phyloP scores from a whole-genome alignment of 53 echinoderm and acorn worm genomes.

The Stichopus horrens region DNA sequence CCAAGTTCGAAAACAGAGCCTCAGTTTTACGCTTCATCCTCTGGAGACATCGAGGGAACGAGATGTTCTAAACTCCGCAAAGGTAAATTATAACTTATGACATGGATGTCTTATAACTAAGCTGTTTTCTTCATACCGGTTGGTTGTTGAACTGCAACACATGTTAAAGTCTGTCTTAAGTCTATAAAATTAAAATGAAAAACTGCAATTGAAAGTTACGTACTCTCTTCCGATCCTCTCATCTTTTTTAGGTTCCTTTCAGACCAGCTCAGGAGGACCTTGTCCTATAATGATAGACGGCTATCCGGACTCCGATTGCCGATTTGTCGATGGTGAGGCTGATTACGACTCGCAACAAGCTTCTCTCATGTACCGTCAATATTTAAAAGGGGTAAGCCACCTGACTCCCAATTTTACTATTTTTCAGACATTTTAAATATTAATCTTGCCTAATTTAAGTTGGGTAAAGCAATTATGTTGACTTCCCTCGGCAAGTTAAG shows the following conservation, averaged over 20 bases:
- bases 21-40: conserved; percentile 29
- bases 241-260: background rate
- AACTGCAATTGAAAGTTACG: no score
- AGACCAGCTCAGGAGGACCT: background rate
- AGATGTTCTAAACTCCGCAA: conserved; percentile 20
- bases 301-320: background rate
- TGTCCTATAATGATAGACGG: background rate
- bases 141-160: background rate
- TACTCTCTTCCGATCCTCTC: no score
- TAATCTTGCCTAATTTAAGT: no score
- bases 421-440: no score
- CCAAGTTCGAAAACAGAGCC: background rate
- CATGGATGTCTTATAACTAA: no score
- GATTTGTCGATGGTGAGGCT: background rate
- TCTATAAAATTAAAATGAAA: background rate
- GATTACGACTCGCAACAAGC: background rate
- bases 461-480: no score
- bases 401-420: background rate
- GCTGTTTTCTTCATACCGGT: no score
- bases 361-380: background rate
- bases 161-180: background rate
- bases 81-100: background rate
- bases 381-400: background rate
- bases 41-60: conserved; percentile 30
- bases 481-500: no score